Evolutionary conservation across 2,888 invertebrate species (phyloP).

Genomic region (Drosophila picticornis): DNA sequence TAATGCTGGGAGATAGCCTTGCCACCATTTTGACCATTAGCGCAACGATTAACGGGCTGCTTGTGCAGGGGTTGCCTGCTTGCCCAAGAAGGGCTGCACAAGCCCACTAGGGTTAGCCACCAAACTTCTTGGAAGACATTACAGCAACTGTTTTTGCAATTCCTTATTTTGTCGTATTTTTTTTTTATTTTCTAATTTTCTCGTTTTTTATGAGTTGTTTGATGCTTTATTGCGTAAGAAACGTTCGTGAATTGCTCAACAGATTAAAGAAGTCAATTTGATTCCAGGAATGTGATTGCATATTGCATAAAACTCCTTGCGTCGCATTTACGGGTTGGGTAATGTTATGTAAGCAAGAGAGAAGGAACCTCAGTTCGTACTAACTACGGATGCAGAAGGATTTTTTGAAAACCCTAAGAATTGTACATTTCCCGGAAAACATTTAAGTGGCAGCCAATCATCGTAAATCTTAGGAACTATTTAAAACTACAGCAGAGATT

Average conservation of each 20-base stretch:
- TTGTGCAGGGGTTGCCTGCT: conserved; percentile 30
- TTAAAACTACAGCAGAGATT: conserved; percentile 6
- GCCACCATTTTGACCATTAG: conserved; percentile 60
- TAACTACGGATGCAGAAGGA: conserved; percentile 3
- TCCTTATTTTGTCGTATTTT: background rate
- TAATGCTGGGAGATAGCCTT: conserved; percentile 62
- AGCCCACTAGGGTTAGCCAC: conserved; percentile 30
- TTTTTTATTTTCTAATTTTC: conserved; percentile 36
- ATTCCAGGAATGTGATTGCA: conserved; percentile 44
- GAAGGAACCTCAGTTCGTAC: background rate
- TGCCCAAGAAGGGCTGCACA: conserved; percentile 23
- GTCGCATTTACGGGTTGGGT: conserved; percentile 12
- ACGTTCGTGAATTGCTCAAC: conserved; percentile 33
- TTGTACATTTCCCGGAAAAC: background rate
- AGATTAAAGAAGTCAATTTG: conserved; percentile 55
- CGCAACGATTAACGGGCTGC: conserved; percentile 65
- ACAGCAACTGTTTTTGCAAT: background rate
- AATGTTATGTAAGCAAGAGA: conserved; percentile 52
- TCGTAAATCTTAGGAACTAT: conserved; percentile 19
- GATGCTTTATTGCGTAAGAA: conserved; percentile 65
- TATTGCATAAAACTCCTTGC: conserved; percentile 37
- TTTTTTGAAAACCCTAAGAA: background rate
- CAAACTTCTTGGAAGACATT: conserved; percentile 50
- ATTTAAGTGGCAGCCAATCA: conserved; percentile 4
- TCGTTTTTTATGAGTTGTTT: conserved; percentile 26